Conservation (phyloP, 1,140 invertebrate genomes). For the Globodera rostochiensis region DNA sequence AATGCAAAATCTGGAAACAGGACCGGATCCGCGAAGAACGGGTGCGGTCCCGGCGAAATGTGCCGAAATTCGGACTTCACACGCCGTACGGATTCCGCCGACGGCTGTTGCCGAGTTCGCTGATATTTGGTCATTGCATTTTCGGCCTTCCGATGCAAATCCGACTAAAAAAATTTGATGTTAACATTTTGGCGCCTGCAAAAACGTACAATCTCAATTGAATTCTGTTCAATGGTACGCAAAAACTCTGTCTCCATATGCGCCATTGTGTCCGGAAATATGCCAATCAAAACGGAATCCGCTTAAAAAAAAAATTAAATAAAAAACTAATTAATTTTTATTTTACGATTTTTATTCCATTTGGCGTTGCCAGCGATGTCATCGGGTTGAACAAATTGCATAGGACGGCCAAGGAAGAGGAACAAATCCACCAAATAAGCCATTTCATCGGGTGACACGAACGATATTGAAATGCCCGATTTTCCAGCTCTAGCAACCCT, state of each 20-base stretch:
- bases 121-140: constrained; percentile 91
- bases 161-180: constrained; percentile 69
- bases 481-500: constrained; percentile 93
- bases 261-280: constrained; percentile 78
- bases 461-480: constrained; percentile 82
- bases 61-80: constrained; percentile 72
- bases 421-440: constrained; percentile 89
- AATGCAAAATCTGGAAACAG: constrained; percentile 19
- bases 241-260: constrained; percentile 82
- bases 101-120: constrained; percentile 81
- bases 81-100: constrained; percentile 82
- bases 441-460: constrained; percentile 85
- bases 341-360: constrained; percentile 2
- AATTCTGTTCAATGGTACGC: constrained; percentile 75
- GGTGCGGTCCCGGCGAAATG: constrained; percentile 46
- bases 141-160: constrained; percentile 76
- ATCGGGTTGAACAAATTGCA: constrained; percentile 52
- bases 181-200: not conserved
- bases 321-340: constrained; percentile 1
- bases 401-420: constrained; percentile 79
- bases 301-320: constrained; percentile 14
- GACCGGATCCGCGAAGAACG: constrained; percentile 38
- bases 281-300: constrained; percentile 71
- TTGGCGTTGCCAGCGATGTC: not conserved
- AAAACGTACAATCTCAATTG: constrained; percentile 75